Percentiles rank a stretch among this genome's conserved stretches.
phyloP scores from a whole-genome alignment of 2,113 vertebrate genomes.

The Cryptomyrus ogoouensis region DNA sequence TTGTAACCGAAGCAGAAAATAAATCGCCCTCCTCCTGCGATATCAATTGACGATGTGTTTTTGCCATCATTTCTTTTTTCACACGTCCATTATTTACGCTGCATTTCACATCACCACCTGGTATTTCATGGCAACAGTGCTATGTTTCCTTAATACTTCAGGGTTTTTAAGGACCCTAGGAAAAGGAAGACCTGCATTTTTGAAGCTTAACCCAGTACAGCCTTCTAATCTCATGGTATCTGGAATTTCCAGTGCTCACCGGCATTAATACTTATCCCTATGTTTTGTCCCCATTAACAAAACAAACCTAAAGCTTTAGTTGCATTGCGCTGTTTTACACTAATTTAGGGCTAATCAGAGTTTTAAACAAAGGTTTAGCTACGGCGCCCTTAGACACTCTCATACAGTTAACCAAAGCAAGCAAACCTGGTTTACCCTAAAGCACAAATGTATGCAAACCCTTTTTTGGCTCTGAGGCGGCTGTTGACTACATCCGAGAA shows the following conservation, averaged over 20 bases:
- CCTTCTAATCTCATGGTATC: neutral
- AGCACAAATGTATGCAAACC: neutral
- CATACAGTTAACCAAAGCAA: neutral
- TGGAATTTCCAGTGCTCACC: neutral
- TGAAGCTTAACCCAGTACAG: neutral
- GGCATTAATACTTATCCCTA: neutral
- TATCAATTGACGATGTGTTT: neutral
- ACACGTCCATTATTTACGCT: neutral
- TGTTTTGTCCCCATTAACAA: neutral
- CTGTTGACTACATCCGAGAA: neutral
- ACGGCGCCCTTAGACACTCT: neutral
- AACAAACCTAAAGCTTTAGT: neutral
- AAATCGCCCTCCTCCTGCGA: neutral
- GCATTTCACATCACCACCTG: neutral
- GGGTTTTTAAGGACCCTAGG: neutral
- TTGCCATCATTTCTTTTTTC: neutral
- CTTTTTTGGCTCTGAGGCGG: neutral
- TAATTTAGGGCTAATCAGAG: neutral
- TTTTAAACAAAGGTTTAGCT: neutral
- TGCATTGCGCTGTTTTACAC: neutral
- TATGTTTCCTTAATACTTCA: neutral
- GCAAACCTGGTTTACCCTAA: neutral
- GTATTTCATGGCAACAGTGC: neutral
- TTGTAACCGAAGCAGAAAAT: neutral
- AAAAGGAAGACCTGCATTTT: neutral